Conservation (phyloP, 1,140 invertebrate genomes). For the Lepidotrigona ventralis region DNA sequence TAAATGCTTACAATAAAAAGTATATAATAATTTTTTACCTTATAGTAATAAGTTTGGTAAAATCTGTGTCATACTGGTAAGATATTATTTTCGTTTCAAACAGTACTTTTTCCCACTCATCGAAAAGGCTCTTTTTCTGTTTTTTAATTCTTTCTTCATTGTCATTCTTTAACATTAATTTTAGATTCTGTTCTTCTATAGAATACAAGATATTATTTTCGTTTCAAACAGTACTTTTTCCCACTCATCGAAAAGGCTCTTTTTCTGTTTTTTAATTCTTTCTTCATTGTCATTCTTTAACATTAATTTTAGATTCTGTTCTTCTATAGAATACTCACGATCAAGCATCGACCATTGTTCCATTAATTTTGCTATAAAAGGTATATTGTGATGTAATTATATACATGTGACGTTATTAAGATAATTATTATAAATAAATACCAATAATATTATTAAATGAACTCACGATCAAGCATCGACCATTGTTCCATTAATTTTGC, state of each 20-base stretch:
- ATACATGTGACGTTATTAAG: background rate
- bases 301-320: slow-evolving; percentile 77
- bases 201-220: slow-evolving; percentile 71
- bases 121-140: slow-evolving; percentile 68
- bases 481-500: slow-evolving; percentile 74
- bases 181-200: slow-evolving; percentile 76
- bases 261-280: slow-evolving; percentile 71
- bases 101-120: slow-evolving; percentile 73
- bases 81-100: slow-evolving; percentile 69
- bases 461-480: slow-evolving; percentile 71
- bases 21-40: slow-evolving; percentile 63
- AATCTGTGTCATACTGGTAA: slow-evolving; percentile 71
- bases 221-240: slow-evolving; percentile 73
- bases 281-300: slow-evolving; percentile 74
- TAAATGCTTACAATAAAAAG: too few relatives aligned
- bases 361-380: slow-evolving; percentile 67
- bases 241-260: slow-evolving; percentile 71
- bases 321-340: slow-evolving; percentile 75
- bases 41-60: slow-evolving; percentile 74
- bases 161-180: slow-evolving; percentile 75
- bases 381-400: slow-evolving; percentile 20
- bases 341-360: slow-evolving; percentile 74
- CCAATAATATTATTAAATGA: slow-evolving; percentile 77
- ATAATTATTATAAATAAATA: slow-evolving; percentile 42
- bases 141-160: slow-evolving; percentile 73